Evolutionary conservation across 2,888 invertebrate species (phyloP), one percentile per base, ranked within the genome.

Genomic region (Micoletzkya japonica): DNA sequence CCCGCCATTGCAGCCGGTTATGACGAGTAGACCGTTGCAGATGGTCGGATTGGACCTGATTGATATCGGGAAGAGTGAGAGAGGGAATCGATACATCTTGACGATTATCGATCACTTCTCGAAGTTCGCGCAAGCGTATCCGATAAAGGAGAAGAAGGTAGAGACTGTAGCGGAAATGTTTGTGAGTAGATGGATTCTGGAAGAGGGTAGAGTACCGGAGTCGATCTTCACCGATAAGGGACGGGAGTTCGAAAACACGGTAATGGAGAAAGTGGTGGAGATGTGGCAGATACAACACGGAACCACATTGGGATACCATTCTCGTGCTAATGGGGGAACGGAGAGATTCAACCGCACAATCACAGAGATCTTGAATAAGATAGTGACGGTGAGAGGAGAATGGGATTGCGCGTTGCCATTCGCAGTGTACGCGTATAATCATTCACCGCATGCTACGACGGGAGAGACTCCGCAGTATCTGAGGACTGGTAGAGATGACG

Each of bases 341-440:
- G 74, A 74, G 32, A 59, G 70, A 37, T 7, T 54, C 20, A 60
- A 70, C 30, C 17, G 68, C 37, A 52, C 70, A 2, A 64, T 74
- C 2, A 2, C 44, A 7, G 39, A 52, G 14, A 56, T 54, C n/a
- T n/a, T 74, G 36, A 32, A 36, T 24, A 75, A 68, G 32, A 28
- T 39, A 2, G 30, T 60, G 0, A 28, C 39, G 2, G 30, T 28
- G 4, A 28, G 17, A 0, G 36, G 14, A 20, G 67, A 67, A 34
- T 77, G 77, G 77, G 75, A 75, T 49, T 44, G 71, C 36, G 44
- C 50, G 32, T 30, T 77, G n/a, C 72, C 72, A 20, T 72, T 52
- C 30, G 71, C 61, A 1, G 54, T 74, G 24, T 77, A 63, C 28
- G 74, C 77, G 4, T 77, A 77, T 39, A 77, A 77, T 44, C 37